phyloP scores from a whole-genome alignment of 2,113 vertebrate genomes.

The Gasterosteus nipponicus region DNA sequence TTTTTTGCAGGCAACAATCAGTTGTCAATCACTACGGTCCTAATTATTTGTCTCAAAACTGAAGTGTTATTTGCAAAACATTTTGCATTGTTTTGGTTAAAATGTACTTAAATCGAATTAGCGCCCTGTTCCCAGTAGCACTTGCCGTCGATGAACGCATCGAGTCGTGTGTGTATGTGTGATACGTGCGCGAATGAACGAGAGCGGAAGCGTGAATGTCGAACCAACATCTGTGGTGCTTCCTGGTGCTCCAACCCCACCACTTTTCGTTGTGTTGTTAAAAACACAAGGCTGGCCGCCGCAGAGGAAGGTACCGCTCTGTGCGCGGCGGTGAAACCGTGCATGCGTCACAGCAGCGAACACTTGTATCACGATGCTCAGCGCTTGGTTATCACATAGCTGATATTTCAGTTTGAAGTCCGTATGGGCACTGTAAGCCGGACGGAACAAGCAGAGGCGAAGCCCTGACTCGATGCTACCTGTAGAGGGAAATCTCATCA shows the following conservation, averaged over 20 bases:
- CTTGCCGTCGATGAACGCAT: constrained; percentile 60
- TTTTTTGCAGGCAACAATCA: constrained; percentile 65
- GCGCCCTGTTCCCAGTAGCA: constrained; percentile 66
- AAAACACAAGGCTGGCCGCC: constrained; percentile 31
- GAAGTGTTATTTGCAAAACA: constrained; percentile 53
- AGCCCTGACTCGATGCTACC: constrained; percentile 8
- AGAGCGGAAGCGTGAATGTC: constrained; percentile 7
- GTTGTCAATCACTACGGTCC: constrained; percentile 54
- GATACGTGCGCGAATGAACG: not conserved
- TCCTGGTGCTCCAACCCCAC: constrained; percentile 53
- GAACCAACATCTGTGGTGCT: constrained; percentile 44
- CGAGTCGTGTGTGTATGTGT: not conserved
- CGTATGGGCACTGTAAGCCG: constrained; percentile 18
- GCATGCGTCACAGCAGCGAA: too few relatives aligned
- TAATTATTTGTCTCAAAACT: constrained; percentile 62
- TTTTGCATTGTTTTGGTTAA: constrained; percentile 54
- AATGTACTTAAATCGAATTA: constrained; percentile 57
- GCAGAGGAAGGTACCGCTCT: constrained; percentile 18
- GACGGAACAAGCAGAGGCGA: constrained; percentile 17
- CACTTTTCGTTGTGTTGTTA: constrained; percentile 43
- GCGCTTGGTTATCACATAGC: constrained; percentile 21
- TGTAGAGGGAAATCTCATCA: not conserved
- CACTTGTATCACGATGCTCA: constrained; percentile 7
- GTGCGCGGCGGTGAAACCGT: not conserved
- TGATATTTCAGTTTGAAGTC: constrained; percentile 27